Conservation (phyloP, 2,113 vertebrate genomes). For the Trematocara zebra region DNA sequence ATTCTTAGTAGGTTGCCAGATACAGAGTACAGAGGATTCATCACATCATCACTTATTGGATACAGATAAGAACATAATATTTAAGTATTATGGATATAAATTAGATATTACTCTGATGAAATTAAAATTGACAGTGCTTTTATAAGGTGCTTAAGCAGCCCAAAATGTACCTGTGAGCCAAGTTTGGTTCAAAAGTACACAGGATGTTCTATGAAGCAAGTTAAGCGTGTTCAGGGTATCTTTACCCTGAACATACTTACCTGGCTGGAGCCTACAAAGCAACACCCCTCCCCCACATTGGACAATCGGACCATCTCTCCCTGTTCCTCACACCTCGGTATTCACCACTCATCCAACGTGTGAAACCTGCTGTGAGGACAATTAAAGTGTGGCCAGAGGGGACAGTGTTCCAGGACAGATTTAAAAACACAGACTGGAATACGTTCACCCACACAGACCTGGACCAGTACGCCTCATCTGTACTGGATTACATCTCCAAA, state of each 20-base stretch:
- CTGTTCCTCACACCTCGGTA: neutral
- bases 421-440: neutral
- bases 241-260: neutral
- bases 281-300: neutral
- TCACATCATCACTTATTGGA: neutral
- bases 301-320: neutral
- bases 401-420: neutral
- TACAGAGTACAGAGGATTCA: neutral
- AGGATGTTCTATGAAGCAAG: neutral
- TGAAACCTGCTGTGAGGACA: neutral
- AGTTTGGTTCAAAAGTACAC: neutral
- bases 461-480: neutral
- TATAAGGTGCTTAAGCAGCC: neutral
- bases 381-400: neutral
- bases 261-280: neutral
- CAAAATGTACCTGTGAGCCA: neutral
- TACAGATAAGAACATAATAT: neutral
- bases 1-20: rapidly evolving
- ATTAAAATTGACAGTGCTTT: neutral
- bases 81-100: neutral
- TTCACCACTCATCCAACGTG: neutral
- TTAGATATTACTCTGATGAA: neutral
- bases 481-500: neutral
- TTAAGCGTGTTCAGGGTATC: neutral
- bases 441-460: neutral